Conservation (phyloP, 2,797 vertebrate species). For the Erithacus rubecula region DNA sequence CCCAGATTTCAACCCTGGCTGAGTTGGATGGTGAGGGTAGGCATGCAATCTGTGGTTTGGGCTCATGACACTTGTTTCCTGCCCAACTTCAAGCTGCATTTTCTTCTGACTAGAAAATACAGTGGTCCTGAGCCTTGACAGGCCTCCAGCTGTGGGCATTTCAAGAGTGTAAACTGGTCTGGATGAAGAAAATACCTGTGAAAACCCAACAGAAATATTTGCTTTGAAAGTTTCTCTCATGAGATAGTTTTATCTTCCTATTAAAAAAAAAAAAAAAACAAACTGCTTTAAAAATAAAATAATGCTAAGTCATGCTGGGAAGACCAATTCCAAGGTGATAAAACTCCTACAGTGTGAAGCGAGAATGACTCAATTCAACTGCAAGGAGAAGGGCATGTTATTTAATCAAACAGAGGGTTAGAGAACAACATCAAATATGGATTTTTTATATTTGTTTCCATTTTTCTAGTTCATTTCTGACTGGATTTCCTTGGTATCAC, state of each 20-base stretch:
- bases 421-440: not conserved
- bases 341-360: not conserved
- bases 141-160: not conserved
- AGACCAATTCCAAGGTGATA: not conserved
- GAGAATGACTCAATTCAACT: not conserved
- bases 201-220: conserved; percentile 5
- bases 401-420: not conserved
- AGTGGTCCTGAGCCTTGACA: not conserved
- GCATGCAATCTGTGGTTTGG: conserved; percentile 28
- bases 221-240: not conserved
- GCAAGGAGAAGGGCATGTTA: not conserved
- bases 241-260: not conserved
- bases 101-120: not conserved
- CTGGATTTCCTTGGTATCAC: not conserved
- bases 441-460: not conserved
- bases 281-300: not conserved
- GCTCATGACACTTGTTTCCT: not conserved
- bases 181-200: not conserved
- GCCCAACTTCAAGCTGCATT: not conserved
- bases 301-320: not conserved
- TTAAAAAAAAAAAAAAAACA: no score
- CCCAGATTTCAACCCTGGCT: not conserved
- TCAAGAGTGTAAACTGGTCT: not conserved
- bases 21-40: not conserved
- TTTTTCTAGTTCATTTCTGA: not conserved